Evolutionary conservation across 2,888 invertebrate genomes (phyloP).

Genomic region (Drosophila maculinotata): DNA sequence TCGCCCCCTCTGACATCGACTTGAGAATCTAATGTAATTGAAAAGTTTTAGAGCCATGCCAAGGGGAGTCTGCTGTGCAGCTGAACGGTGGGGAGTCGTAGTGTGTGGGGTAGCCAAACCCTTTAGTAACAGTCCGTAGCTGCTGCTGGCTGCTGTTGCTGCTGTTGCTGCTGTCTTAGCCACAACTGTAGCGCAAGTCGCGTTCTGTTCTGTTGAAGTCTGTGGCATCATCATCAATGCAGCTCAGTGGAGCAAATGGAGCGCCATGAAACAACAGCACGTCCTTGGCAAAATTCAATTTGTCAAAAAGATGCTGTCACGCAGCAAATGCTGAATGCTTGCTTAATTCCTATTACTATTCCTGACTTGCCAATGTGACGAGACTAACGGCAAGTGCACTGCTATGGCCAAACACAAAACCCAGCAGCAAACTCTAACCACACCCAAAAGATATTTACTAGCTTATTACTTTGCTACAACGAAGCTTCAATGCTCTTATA

Average conservation of each 20-base stretch:
- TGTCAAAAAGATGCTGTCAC: slow-evolving; percentile 80
- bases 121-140: slow-evolving; percentile 1
- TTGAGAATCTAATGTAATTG: slow-evolving; percentile 75
- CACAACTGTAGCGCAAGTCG: slow-evolving; percentile 45
- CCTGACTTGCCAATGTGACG: slow-evolving; percentile 40
- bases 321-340: slow-evolving; percentile 76
- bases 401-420: neutral
- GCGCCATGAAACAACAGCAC: slow-evolving; percentile 77
- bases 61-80: slow-evolving; percentile 14
- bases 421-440: slow-evolving; percentile 10
- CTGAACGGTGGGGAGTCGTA: no score
- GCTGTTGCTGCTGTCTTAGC: slow-evolving; percentile 37
- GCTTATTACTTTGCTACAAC: slow-evolving; percentile 3
- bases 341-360: slow-evolving; percentile 69
- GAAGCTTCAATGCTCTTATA: slow-evolving; percentile 23
- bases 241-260: slow-evolving; percentile 57
- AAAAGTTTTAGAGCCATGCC: slow-evolving; percentile 65
- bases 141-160: no score
- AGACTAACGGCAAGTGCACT: slow-evolving; percentile 23
- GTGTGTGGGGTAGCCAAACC: no score
- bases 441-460: slow-evolving; percentile 7
- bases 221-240: slow-evolving; percentile 51
- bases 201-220: slow-evolving; percentile 19
- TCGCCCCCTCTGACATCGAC: slow-evolving; percentile 42
- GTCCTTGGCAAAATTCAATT: slow-evolving; percentile 76